phyloP scores from a whole-genome alignment of 2,888 invertebrate species.

The Heteropelma amictum region DNA sequence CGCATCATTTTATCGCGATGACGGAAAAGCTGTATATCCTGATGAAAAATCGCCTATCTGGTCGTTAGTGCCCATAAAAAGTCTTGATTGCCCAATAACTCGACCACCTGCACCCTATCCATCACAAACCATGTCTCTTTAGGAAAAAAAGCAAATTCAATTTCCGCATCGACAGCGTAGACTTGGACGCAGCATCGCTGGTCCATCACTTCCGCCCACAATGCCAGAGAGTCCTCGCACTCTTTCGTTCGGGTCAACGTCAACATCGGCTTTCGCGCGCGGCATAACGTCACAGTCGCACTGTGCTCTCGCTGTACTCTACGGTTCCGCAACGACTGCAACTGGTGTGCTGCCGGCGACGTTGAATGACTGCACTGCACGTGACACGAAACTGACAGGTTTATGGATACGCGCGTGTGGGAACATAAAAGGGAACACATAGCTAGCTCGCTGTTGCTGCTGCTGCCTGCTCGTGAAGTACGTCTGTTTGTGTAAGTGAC shows the following conservation, averaged over 20 bases:
- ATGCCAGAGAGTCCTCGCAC: constrained; percentile 28
- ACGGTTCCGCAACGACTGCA: constrained; percentile 58
- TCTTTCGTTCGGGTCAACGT: constrained; percentile 40
- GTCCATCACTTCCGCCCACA: constrained; percentile 22
- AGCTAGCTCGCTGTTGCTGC: constrained; percentile 65
- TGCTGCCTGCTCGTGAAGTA: constrained; percentile 73
- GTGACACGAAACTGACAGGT: constrained; percentile 78
- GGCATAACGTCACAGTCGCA: constrained; percentile 45
- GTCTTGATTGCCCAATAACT: too few relatives aligned
- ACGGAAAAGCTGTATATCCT: too few relatives aligned
- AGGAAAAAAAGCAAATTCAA: too few relatives aligned
- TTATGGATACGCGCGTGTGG: constrained; percentile 76
- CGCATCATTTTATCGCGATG: too few relatives aligned
- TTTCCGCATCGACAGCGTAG: too few relatives aligned
- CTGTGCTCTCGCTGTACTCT: constrained; percentile 52
- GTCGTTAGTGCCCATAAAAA: too few relatives aligned
- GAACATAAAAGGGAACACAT: constrained; percentile 76
- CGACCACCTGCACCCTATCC: too few relatives aligned
- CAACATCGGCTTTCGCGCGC: constrained; percentile 31
- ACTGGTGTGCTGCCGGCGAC: constrained; percentile 73
- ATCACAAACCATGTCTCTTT: too few relatives aligned
- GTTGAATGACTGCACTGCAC: constrained; percentile 77
- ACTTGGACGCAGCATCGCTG: neutral
- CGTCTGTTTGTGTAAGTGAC: constrained; percentile 78
- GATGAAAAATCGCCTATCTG: too few relatives aligned